Evolutionary conservation across 2,797 vertebrate genomes (phyloP).

Genomic region (Garrulus glandarius): DNA sequence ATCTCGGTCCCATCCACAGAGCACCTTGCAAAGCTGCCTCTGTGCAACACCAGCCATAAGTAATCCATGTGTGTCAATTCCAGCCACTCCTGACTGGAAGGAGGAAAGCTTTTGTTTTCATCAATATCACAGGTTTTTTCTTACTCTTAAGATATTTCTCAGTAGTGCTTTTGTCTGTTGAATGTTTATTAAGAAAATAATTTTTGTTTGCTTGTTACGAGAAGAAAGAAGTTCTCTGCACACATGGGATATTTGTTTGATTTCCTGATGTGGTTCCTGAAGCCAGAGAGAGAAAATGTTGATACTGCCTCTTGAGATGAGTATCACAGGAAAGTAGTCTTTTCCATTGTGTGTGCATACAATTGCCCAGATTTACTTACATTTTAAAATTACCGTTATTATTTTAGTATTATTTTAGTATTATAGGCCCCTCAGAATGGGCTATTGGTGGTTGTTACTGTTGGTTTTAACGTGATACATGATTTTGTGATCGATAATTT

Average conservation of each 20-base stretch:
- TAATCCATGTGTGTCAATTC: background rate
- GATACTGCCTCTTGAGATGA: background rate
- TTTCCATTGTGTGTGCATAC: background rate
- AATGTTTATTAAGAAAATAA: slow-evolving; percentile 50
- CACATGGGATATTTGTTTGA: slow-evolving; percentile 10
- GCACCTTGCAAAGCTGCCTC: background rate
- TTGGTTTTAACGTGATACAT: background rate
- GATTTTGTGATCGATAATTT: background rate
- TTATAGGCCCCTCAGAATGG: background rate
- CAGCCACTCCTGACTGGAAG: background rate
- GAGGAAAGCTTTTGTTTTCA: background rate
- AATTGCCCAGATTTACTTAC: background rate
- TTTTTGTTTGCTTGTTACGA: slow-evolving; percentile 14
- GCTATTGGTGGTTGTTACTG: background rate
- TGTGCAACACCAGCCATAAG: background rate
- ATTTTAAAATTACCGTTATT: background rate
- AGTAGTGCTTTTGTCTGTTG: background rate
- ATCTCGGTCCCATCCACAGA: background rate
- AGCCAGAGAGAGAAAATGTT: slow-evolving; percentile 18
- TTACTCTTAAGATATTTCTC: background rate
- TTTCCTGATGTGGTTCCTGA: slow-evolving; percentile 16
- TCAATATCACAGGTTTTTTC: background rate
- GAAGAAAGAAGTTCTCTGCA: background rate
- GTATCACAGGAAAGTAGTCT: background rate
- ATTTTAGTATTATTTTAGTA: background rate